Evolutionary conservation across 1,140 invertebrate genomes (phyloP).

Genomic region (Pteromalus puparum): DNA sequence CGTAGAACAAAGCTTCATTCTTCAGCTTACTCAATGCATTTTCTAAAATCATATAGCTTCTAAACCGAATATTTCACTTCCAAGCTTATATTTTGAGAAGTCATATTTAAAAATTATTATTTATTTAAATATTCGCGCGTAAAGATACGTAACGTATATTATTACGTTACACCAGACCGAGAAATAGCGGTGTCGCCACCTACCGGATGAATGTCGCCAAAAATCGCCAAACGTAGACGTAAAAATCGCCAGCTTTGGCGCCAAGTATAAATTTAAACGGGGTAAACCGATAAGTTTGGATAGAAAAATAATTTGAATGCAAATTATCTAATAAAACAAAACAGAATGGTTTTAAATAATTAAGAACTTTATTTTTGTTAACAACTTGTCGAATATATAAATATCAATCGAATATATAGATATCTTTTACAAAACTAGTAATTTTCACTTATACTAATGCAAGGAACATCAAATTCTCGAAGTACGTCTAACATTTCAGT

Average conservation of each 20-base stretch:
- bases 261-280: slow-evolving; percentile 7
- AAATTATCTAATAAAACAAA: not conserved
- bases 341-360: not conserved
- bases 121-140: no score
- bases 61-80: no score
- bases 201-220: not conserved
- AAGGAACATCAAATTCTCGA: not conserved
- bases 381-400: not conserved
- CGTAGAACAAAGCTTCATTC: no score
- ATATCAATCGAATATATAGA: not conserved
- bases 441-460: not conserved
- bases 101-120: no score
- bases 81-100: no score
- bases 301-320: not conserved
- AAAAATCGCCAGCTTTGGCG: not conserved
- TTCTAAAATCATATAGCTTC: no score
- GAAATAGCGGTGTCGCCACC: not conserved
- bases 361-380: not conserved
- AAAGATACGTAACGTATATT: no score
- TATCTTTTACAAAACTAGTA: no score
- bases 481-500: not conserved
- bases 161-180: no score
- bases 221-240: no score
- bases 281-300: not conserved
- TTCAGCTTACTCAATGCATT: no score